Evolutionary conservation across 2,888 invertebrate genomes (phyloP), one percentile per base, ranked within the genome.

Genomic region (Drosophila setosimentum): DNA sequence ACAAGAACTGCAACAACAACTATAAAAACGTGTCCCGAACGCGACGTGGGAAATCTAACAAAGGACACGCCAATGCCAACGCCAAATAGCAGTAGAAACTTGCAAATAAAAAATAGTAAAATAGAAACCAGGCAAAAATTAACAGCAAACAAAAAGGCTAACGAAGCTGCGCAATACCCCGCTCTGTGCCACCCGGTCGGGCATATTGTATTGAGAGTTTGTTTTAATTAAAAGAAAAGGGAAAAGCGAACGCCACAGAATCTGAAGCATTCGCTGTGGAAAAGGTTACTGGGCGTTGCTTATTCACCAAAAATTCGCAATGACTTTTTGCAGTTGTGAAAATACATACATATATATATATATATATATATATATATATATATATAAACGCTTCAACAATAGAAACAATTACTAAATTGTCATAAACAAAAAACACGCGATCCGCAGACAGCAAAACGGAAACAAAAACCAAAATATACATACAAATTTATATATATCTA

Each of bases 121-220:
- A 58, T 55, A 59, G 51, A 59, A 50, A 64, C 50, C 69, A 68
- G 54, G 61, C 50, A 61, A 74, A 82, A 89, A 89, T 87, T 83
- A 87, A 83, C 81, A 78, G 78, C 82, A 89, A 89, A 87, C 87
- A 86, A 83, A 84, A 84, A 76, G 73, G 72, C 72, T 66, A 83
- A 62, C 69, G 78, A 57, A 68, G 78, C 69, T 70, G 61, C 30
- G 60, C 37, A 35, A 68, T 33, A 32, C 60, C 63, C 40, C 45
- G 58, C 24, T 57, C n/a, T 33, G 21, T 13, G 11, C 32, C 55
- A 58, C 40, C 55, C 59, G 71, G 65, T 54, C 71, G 79, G 80
- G 79, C 81, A 86, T 88, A 86, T 87, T 86, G 89, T 87, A 84
- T 89, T 88, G 87, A 88, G 83, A 90, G 90, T 90, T 88, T 70